Conservation (phyloP, 2,797 vertebrate genomes). For the Cuculus canorus region DNA sequence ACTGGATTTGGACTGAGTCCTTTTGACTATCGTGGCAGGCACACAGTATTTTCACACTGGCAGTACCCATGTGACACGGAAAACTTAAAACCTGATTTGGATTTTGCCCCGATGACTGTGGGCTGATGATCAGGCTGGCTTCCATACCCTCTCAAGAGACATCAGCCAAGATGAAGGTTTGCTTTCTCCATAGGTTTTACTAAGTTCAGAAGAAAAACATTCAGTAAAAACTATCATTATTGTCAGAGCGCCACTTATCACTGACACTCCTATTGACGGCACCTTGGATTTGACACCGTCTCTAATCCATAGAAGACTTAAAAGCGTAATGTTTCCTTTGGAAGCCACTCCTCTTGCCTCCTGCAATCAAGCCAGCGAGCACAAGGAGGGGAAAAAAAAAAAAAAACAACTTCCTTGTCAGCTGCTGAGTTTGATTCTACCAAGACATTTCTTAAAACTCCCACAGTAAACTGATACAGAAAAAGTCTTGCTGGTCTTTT, state of each 20-base stretch:
- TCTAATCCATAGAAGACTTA: neutral
- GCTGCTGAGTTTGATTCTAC: neutral
- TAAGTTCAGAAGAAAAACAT: neutral
- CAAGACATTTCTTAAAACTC: neutral
- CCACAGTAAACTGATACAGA: neutral
- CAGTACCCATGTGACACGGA: neutral
- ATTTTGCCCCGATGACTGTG: neutral
- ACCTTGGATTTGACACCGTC: neutral
- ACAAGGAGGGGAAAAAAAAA: neutral
- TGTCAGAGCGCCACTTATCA: neutral
- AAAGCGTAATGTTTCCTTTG: neutral
- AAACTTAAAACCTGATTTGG: neutral
- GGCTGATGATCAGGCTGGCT: neutral
- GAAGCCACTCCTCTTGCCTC: neutral
- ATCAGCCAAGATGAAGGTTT: neutral
- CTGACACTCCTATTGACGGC: neutral
- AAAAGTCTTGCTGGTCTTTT: slow-evolving; percentile 1
- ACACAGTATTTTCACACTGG: neutral
- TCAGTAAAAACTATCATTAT: neutral
- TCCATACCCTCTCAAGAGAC: neutral
- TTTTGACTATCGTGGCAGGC: neutral
- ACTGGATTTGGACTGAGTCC: neutral
- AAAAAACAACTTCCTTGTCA: neutral
- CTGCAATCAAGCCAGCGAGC: neutral
- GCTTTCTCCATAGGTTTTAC: neutral